Base-by-base conservation (phyloP, 53 echinoderm and acorn worm genomes). In the Mesocentrotus franciscanus region DNA sequence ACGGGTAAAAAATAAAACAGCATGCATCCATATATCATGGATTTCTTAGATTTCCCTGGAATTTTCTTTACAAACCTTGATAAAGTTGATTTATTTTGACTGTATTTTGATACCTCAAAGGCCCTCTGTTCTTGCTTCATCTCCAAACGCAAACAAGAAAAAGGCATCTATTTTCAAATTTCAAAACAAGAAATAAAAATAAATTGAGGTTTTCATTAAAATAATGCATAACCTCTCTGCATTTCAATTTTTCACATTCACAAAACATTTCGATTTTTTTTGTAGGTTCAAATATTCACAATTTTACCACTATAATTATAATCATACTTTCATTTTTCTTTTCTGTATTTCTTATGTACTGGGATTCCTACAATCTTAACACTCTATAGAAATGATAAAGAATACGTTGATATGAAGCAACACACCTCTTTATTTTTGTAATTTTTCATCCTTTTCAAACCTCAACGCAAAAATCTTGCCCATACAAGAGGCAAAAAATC, bases 311-410 rank as follows among this genome's bases (percentile, higher is more conserved):
- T 74, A 92, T 92, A 92, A 72, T 92, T 55, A 71, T 92, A n/a
- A 92, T 92, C 71, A 92, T 92, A 66, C 70, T 74, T 92, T 20
- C 60, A 90, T 90, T 92, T 39, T 71, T 13, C 22, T 92, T 32
- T 70, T 60, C 35, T 92, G 20, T 36, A 42, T 66, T 92, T 92
- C 75, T 13, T 72, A 92, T 92, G 92, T 92, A 92, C 92, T 92
- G 92, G 35, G 92, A 72, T 92, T 75, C 76, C 71, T 56, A 75
- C 16, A 92, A 74, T 75, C 76, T 75, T 74, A 42, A 91, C 91
- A 92, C 92, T 71, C 92, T 92, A 92, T 92, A 92, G 92, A 92
- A 92, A 92, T 92, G 9, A 92, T 92, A 92, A 74, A 71, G 92
- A 92, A 92, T 74, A 92, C 92, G 76, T 75, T 74, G n/a, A 64